phyloP scores from a whole-genome alignment of 2,797 vertebrate species.

The Anguilla marmorata region DNA sequence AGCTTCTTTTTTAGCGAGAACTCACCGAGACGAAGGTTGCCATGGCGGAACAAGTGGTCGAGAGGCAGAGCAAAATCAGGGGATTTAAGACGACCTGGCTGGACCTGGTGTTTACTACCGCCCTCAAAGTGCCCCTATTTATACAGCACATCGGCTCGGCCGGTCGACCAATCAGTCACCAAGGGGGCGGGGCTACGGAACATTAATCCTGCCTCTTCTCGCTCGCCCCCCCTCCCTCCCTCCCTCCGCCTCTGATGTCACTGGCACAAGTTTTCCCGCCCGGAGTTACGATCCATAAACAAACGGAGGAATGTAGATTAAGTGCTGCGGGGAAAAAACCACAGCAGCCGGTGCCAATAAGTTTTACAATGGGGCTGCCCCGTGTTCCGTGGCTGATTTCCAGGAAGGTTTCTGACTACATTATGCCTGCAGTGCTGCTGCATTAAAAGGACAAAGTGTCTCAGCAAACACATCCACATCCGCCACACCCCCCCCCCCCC shows the following conservation, averaged over 20 bases:
- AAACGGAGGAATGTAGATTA: neutral
- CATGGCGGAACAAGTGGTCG: conserved; percentile 61
- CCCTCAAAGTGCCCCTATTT: conserved; percentile 54
- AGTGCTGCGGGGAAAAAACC: neutral
- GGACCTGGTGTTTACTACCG: conserved; percentile 59
- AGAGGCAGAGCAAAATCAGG: conserved; percentile 6
- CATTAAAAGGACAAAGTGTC: too few relatives aligned
- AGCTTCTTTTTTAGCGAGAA: conserved; percentile 35
- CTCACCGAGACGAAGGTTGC: conserved; percentile 79
- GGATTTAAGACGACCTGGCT: conserved; percentile 9
- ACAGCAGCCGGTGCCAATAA: neutral
- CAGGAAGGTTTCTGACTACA: neutral
- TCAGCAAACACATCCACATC: too few relatives aligned
- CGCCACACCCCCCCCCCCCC: too few relatives aligned
- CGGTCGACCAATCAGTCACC: conserved; percentile 57
- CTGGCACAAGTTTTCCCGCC: conserved; percentile 4
- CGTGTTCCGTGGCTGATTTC: neutral
- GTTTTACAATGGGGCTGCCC: neutral
- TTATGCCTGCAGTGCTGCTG: neutral
- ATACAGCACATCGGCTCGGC: conserved; percentile 53
- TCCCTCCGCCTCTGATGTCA: conserved; percentile 14
- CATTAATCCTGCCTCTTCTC: neutral
- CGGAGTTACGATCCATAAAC: conserved; percentile 32
- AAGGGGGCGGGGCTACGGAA: conserved; percentile 47
- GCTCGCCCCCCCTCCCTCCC: neutral